A percentile compares a stretch with the other conserved stretches of the same genome.
phyloP scores from a whole-genome alignment of 2,113 vertebrate species.

The Alexandromys fortis region DNA sequence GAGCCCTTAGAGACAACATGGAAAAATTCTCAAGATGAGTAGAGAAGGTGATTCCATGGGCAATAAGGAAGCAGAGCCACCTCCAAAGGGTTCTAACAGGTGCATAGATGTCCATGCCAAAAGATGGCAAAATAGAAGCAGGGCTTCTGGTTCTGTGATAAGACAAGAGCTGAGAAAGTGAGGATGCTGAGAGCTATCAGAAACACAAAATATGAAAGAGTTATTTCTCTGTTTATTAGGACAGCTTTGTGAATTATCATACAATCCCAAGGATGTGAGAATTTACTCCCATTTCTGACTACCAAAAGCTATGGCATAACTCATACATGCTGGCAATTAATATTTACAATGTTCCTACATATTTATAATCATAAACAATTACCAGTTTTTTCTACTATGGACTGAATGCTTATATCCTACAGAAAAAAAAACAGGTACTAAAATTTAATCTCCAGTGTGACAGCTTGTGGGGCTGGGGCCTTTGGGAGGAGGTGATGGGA shows the following conservation, averaged over 20 bases:
- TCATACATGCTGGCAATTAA: neutral
- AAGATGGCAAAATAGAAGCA: neutral
- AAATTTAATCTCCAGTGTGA: neutral
- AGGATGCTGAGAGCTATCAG: neutral
- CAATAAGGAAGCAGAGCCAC: neutral
- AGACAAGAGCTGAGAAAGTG: neutral
- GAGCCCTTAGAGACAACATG: neutral
- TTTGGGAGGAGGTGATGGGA: neutral
- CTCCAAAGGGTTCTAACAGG: neutral
- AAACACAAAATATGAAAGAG: neutral
- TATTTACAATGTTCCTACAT: neutral
- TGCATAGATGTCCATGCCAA: neutral
- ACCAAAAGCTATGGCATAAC: neutral
- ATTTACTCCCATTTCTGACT: neutral
- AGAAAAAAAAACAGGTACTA: neutral
- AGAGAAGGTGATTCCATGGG: neutral
- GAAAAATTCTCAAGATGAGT: neutral
- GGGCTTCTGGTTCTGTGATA: neutral
- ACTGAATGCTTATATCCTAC: neutral
- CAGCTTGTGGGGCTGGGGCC: neutral
- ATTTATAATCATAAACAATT: constrained; percentile 16
- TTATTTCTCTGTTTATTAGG: neutral
- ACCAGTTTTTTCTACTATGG: neutral
- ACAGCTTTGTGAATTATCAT: neutral
- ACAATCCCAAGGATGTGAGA: neutral